phyloP scores from a whole-genome alignment of 1,140 invertebrate species.

The Lepidurus packardi region DNA sequence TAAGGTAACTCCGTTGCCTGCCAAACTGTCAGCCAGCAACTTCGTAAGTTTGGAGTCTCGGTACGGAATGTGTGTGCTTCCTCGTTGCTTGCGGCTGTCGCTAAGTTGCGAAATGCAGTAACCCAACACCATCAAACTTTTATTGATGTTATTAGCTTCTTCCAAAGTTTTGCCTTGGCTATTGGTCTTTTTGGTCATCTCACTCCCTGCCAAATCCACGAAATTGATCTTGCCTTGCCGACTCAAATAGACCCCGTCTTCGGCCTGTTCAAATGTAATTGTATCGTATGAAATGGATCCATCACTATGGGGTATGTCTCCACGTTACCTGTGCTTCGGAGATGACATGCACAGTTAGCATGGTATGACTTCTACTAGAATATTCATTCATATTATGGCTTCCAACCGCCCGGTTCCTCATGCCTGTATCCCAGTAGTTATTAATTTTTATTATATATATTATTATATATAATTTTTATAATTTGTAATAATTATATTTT shows the following conservation, averaged over 20 bases:
- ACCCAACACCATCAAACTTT: conserved; percentile 89
- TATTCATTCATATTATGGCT: conserved; percentile 93
- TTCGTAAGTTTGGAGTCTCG: conserved; percentile 90
- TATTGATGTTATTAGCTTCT: conserved; percentile 94
- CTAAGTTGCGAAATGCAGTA: conserved; percentile 90
- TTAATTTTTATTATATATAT: too few relatives aligned
- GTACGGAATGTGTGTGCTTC: conserved; percentile 78
- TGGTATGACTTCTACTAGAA: conserved; percentile 90
- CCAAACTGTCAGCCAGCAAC: conserved; percentile 84
- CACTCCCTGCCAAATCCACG: conserved; percentile 88
- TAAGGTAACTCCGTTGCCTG: conserved; percentile 85
- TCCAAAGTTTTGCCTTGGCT: conserved; percentile 84
- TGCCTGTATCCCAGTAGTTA: conserved; percentile 58
- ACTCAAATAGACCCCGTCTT: conserved; percentile 74
- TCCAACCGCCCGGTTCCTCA: conserved; percentile 76
- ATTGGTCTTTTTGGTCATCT: conserved; percentile 88
- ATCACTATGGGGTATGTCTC: neutral
- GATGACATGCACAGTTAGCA: conserved; percentile 78
- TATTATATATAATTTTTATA: too few relatives aligned
- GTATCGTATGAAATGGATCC: neutral
- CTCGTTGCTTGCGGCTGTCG: conserved; percentile 67
- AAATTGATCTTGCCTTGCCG: conserved; percentile 90
- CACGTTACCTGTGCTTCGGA: conserved; percentile 67
- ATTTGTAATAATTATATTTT: too few relatives aligned
- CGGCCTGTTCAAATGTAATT: conserved; percentile 45